phyloP scores from a whole-genome alignment of 2,888 invertebrate species.

The Euzophera pinguis region DNA sequence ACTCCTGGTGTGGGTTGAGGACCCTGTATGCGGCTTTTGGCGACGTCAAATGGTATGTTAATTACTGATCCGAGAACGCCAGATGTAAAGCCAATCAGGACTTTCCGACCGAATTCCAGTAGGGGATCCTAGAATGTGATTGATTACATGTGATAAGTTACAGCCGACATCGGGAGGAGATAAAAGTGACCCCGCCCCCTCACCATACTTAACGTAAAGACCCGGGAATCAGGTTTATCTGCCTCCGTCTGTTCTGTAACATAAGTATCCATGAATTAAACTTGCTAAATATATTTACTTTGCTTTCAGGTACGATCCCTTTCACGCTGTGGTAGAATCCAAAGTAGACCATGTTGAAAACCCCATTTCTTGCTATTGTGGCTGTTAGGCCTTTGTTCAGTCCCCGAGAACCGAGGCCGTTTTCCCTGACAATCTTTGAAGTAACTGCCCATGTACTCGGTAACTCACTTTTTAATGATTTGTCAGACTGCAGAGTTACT shows the following conservation, averaged over 20 bases:
- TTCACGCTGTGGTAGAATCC: slow-evolving; percentile 97
- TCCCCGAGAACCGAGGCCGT: slow-evolving; percentile 89
- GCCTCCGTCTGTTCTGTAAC: no score
- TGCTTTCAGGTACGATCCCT: slow-evolving; percentile 82
- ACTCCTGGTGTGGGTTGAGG: slow-evolving; percentile 87
- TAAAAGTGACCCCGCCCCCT: no score
- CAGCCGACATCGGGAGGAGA: no score
- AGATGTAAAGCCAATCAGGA: slow-evolving; percentile 91
- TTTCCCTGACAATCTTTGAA: slow-evolving; percentile 85
- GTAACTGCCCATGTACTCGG: slow-evolving; percentile 91
- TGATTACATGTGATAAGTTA: no score
- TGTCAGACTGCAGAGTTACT: slow-evolving; percentile 91
- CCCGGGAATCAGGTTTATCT: no score
- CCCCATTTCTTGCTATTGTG: slow-evolving; percentile 92
- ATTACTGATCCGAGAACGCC: slow-evolving; percentile 92
- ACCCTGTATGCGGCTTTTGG: slow-evolving; percentile 96
- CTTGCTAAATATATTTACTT: slow-evolving; percentile 58
- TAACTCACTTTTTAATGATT: slow-evolving; percentile 79
- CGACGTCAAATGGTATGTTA: slow-evolving; percentile 98
- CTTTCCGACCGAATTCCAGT: slow-evolving; percentile 86
- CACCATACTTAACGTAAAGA: no score
- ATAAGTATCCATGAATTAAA: not conserved
- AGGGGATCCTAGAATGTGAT: slow-evolving; percentile 79
- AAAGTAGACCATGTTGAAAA: slow-evolving; percentile 96
- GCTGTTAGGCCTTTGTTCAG: slow-evolving; percentile 93